phyloP scores from a whole-genome alignment of 1,140 invertebrate species.

The Tetramorium alpestre region DNA sequence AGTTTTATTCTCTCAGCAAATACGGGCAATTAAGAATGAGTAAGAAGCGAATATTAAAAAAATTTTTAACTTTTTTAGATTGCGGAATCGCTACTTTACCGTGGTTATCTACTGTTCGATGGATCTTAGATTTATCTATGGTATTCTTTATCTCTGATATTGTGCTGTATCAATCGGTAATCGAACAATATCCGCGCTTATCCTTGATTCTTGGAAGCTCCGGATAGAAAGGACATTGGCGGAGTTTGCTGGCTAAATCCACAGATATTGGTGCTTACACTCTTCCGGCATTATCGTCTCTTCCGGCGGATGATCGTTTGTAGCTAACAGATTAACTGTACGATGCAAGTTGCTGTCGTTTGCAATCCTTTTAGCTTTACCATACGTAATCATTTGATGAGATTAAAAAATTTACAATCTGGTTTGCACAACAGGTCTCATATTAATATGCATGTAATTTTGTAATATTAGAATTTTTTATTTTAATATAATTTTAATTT shows the following conservation, averaged over 20 bases:
- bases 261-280: constrained; percentile 36
- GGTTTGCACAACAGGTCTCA: background rate
- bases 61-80: background rate
- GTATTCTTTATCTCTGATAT: constrained; percentile 25
- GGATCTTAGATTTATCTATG: constrained; percentile 31
- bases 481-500: constrained; percentile 16
- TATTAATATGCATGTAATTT: background rate
- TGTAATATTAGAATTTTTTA: background rate
- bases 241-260: constrained; percentile 1
- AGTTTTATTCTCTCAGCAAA: background rate
- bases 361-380: background rate
- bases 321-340: constrained; percentile 46
- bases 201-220: constrained; percentile 23
- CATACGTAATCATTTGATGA: background rate
- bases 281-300: background rate
- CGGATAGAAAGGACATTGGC: constrained; percentile 6
- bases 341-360: background rate
- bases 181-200: constrained; percentile 11
- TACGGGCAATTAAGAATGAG: background rate
- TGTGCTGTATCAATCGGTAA: constrained; percentile 10
- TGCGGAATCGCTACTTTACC: background rate
- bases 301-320: background rate
- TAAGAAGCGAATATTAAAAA: background rate
- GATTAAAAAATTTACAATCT: background rate
- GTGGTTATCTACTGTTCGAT: background rate